Evolutionary conservation across 2,888 invertebrate species (phyloP).

Genomic region (Acholoe squamosa): DNA sequence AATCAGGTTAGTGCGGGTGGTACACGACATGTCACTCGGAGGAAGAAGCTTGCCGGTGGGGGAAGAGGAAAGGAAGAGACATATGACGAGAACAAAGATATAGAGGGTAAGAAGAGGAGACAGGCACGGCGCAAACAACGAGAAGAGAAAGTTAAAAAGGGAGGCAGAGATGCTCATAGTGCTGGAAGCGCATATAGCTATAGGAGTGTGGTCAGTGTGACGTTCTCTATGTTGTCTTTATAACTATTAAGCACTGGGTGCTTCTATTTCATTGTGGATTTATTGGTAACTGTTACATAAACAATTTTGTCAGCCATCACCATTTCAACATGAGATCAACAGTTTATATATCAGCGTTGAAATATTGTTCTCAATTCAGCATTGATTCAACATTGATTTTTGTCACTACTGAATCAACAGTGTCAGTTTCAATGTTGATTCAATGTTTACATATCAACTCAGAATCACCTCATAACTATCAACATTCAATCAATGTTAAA

Average conservation of each 20-base stretch:
- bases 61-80: conserved; percentile 79
- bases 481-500: too few species aligned
- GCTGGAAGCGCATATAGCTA: conserved; percentile 81
- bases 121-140: conserved; percentile 72
- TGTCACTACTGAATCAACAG: too few species aligned
- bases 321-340: too few species aligned
- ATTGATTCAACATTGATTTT: too few species aligned
- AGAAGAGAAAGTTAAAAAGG: conserved; percentile 74
- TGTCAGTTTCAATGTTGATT: too few species aligned
- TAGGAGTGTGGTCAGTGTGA: conserved; percentile 77
- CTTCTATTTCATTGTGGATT: background rate
- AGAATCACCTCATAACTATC: too few species aligned
- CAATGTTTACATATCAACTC: too few species aligned
- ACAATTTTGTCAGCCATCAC: too few species aligned
- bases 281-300: too few species aligned
- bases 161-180: conserved; percentile 77
- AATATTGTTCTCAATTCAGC: too few species aligned
- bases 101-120: conserved; percentile 74
- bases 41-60: conserved; percentile 79
- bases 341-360: too few species aligned
- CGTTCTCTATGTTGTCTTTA: background rate
- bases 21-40: conserved; percentile 79
- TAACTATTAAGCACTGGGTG: background rate
- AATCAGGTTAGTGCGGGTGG: conserved; percentile 79
- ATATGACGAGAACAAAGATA: conserved; percentile 80